Conservation (phyloP, 53 echinoderm and acorn worm genomes). For the Echinometra lucunter region DNA sequence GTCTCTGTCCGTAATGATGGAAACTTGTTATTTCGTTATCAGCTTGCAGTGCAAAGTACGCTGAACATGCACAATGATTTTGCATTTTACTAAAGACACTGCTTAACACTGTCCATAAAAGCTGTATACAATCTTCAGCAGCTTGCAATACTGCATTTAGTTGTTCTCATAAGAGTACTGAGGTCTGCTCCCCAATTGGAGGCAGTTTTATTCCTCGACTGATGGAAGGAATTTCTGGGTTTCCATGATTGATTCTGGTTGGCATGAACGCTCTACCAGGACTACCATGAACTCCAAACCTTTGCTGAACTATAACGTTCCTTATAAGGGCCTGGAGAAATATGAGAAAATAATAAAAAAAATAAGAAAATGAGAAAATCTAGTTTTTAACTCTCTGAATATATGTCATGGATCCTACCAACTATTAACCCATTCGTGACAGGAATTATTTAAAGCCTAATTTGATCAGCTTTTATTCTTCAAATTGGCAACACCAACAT, state of each 20-base stretch:
- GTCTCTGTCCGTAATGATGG: neutral
- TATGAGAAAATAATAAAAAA: neutral
- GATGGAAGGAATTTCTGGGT: slow-evolving; percentile 7
- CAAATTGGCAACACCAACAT: too few species aligned
- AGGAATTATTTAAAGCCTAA: too few species aligned
- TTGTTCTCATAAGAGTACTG: slow-evolving; percentile 39
- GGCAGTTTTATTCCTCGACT: slow-evolving; percentile 42
- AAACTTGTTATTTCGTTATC: neutral
- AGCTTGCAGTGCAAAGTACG: neutral
- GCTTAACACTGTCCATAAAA: neutral
- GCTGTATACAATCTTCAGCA: neutral
- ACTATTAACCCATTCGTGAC: too few species aligned
- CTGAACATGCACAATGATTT: neutral
- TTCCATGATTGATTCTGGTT: slow-evolving; percentile 6
- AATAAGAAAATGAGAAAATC: neutral
- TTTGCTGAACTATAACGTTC: slow-evolving; percentile 55
- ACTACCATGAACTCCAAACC: slow-evolving; percentile 35
- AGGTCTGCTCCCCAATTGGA: slow-evolving; percentile 26
- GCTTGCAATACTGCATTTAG: neutral
- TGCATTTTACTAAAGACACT: neutral
- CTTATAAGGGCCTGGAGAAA: slow-evolving; percentile 39
- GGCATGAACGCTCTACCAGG: neutral
- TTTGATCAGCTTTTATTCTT: too few species aligned
- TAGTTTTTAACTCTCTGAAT: neutral
- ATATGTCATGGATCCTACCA: neutral